Evolutionary conservation across 2,797 vertebrate species (phyloP), one percentile per base, ranked within the genome.

Genomic region (Setipinna tenuifilis): DNA sequence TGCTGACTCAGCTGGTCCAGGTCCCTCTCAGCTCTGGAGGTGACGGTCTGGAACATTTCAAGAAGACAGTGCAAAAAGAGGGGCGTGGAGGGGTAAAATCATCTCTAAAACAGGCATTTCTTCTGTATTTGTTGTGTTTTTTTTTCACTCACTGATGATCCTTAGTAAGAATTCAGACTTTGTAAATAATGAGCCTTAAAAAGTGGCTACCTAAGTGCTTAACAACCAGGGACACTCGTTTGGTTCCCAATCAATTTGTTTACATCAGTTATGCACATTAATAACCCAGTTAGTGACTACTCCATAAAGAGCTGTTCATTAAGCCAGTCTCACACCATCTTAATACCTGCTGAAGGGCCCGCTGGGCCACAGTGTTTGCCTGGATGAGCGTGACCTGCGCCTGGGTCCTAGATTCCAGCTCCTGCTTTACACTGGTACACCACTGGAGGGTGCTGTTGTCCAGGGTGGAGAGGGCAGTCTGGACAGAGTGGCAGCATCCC

Each of bases 401-500:
- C 35, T 78, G 71, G 35, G 71, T 78, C 71, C 35, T 78, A 10
- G 71, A 41, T 41, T 78, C 71, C 31, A 78, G 54, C 81, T 78
- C 75, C 21, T 17, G 19, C 41, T 16, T 12, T 3, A 48, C 23
- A 41, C 65, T 88, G 83, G 94, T 88, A 89, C 91, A 89, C 96
- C 95, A 97, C 50, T 89, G 89, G 44, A 91, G 83, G 50, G 94
- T 92, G 2, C 95, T 93, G 19, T 95, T 92, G 58, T 94, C 92
- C 61, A 96, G 28, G 2, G 91, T 92, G 92, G 92, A 93, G 83
- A 98, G 92, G 2, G 90, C 89, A 71, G 54, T 54, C 83, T 88
- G 92, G 81, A 98, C 91, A 59, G 94, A 89, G 2, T 93, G 89
- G 87, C 94, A 96, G 89, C 92, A 91, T 61, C 90, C 89, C 0